Evolutionary conservation across 2,888 invertebrate species (phyloP), one percentile per base, ranked within the genome.

Genomic region (Perizoma affinitatum): DNA sequence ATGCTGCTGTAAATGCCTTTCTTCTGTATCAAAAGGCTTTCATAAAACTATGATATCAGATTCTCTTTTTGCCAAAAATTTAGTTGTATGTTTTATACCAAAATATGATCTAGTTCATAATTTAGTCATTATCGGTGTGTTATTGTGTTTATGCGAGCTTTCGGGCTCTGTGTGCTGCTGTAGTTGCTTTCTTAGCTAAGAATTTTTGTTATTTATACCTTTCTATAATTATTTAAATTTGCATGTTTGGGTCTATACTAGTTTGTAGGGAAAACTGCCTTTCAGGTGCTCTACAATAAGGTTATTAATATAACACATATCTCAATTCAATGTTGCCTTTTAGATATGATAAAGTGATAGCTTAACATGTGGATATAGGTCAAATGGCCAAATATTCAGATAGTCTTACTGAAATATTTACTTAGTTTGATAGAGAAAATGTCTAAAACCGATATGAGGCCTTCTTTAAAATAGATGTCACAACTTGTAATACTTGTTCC

Each of bases 51-150:
- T 83, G 71, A 78, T 83, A 84, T 87, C 85, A 75, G 83, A 89
- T 89, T 91, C 92, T 92, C 91, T 88, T 80, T 82, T 92, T 92
- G 92, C 92, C 92, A 92, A 92, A 92, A 88, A 87, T 77, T 84
- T 91, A 91, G 90, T 86, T 86, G 76, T 88, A 86, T 79, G 78
- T 82, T 88, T 88, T 88, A 84, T 87, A 87, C 87, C 87, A 89
- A 89, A 87, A 86, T 82, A 85, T 84, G 82, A 84, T 90, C 90
- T 92, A 90, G 91, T 91, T 91, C 79, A 86, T 91, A 90, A 83
- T 80, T 88, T 90, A 91, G 92, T 91, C 90, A 91, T 84, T 87
- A 88, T 87, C 1, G 83, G 89, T 88, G 90, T 91, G 90, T 90
- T 83, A 81, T 64, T 87, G 88, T 90, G 88, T 90, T 85, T 83